Base-by-base conservation (phyloP, 30 jellyfish, hydroid and myxozoan species). In the Cassiopea xamachana region DNA sequence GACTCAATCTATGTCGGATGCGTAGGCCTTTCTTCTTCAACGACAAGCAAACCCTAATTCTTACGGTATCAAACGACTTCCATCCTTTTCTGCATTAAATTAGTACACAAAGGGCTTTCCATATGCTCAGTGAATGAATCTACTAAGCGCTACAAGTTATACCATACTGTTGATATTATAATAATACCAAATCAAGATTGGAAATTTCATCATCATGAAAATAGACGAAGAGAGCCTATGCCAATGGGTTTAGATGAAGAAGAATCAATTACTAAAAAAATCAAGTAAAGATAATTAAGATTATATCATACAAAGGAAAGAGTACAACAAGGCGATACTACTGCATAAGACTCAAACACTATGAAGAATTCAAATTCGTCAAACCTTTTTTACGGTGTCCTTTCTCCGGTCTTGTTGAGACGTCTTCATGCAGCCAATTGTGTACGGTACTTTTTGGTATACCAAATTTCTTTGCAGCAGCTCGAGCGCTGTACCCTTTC, bases 391-490 rank as follows among this genome's bases (percentile, higher is more conserved):
- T 92, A 7, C 98, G 83, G 46, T 92, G 98, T 5, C 98, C 98
- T 61, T 80, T 86, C 49, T 92, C 98, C 44, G 98, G 98, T 72
- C 98, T 86, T 46, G 98, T 83, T 44, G 94, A 60, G 46, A 92
- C 92, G 69, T 92, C 98, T 58, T 92, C 98, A 89, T 92, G 98
- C 79, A 92, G 75, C 98, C 98, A 92, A 60, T 92, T 92, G 60
- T 92, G 98, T 4, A 92, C 98, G 16, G 98, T 92, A 90, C 98
- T 92, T 76, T 92, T 92, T 5, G 98, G 98, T 0, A 92, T 92
- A 1, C 98, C 98, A 69, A 92, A 92, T 83, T 92, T 92, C 91
- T 92, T 92, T 9, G 98, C 98, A 78, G 98, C 96, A 1, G 98
- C 98, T 45, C 98, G 58, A 6, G 98, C 98, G 67, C 98, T 92